Percentiles rank a stretch among this genome's conserved stretches.
Conservation (phyloP, 2,113 vertebrate species). For the Eulemur macaco region DNA sequence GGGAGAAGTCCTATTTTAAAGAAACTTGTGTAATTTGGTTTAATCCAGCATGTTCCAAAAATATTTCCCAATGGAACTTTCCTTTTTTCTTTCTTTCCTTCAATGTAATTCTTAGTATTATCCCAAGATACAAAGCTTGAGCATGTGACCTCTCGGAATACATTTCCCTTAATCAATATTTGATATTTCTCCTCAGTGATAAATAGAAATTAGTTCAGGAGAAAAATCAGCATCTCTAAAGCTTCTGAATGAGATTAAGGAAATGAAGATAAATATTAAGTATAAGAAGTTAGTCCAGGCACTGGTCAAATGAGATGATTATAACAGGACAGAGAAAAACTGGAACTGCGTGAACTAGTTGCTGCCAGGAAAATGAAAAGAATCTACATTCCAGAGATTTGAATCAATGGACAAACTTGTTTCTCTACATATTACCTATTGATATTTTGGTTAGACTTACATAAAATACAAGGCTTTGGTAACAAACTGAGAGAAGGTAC, state of each 20-base stretch:
- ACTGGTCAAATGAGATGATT: conserved; percentile 59
- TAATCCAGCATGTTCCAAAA: conserved; percentile 33
- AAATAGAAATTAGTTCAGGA: conserved; percentile 27
- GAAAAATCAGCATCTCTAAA: conserved; percentile 49
- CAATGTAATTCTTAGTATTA: neutral
- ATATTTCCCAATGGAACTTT: conserved; percentile 14
- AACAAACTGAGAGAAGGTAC: conserved; percentile 46
- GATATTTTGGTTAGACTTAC: conserved; percentile 60
- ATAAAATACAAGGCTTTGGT: conserved; percentile 51
- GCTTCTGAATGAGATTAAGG: conserved; percentile 54
- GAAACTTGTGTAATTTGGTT: neutral
- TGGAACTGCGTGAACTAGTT: conserved; percentile 50
- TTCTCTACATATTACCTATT: conserved; percentile 59
- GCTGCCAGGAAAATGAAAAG: conserved; percentile 76
- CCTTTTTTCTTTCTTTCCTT: neutral
- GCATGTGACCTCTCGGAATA: neutral
- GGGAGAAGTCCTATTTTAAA: neutral
- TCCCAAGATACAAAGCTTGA: conserved; percentile 27
- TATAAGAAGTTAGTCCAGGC: conserved; percentile 53
- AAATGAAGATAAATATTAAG: conserved; percentile 58
- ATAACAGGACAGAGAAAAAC: conserved; percentile 65
- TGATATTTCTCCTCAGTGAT: conserved; percentile 18
- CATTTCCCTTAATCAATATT: conserved; percentile 18
- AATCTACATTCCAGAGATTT: conserved; percentile 78
- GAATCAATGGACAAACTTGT: conserved; percentile 71